A percentile compares a stretch with the other conserved stretches of the same genome.
These are phyloP conservation scores for Myiothlypis coronata DNA, from an alignment of 2,797 vertebrate species.

Conservation along the genomic window DNA sequence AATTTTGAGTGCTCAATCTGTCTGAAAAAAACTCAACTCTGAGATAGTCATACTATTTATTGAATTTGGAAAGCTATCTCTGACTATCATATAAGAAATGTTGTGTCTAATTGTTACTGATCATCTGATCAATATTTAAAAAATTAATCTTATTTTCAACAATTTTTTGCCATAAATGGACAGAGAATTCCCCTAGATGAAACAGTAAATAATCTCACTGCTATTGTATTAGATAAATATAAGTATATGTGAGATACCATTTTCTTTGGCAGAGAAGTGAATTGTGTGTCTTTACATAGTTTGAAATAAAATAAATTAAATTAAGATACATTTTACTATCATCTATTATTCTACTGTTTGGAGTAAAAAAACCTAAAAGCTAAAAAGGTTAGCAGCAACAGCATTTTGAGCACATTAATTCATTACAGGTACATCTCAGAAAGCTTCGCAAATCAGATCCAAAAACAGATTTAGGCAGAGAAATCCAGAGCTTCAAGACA, in stretches of 20 bases:
- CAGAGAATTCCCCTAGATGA: background rate
- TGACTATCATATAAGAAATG: background rate
- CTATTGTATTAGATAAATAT: background rate
- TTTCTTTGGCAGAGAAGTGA: background rate
- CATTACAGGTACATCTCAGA: background rate
- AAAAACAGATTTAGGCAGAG: background rate
- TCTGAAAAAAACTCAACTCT: background rate
- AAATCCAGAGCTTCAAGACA: background rate
- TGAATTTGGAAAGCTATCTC: background rate
- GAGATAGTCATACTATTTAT: background rate
- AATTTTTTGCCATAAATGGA: background rate
- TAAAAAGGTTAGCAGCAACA: background rate
- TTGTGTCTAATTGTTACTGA: background rate
- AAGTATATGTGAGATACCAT: background rate
- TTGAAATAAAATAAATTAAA: background rate
- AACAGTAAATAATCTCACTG: background rate
- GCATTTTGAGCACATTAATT: background rate
- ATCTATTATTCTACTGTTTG: background rate
- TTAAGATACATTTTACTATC: background rate
- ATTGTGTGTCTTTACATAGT: background rate
- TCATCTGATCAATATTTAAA: background rate
- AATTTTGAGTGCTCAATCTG: background rate
- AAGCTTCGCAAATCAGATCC: background rate
- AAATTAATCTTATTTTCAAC: background rate
- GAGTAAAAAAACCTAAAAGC: background rate